Conservation (phyloP, 2,888 invertebrate genomes). For the Phyllotreta striolata region DNA sequence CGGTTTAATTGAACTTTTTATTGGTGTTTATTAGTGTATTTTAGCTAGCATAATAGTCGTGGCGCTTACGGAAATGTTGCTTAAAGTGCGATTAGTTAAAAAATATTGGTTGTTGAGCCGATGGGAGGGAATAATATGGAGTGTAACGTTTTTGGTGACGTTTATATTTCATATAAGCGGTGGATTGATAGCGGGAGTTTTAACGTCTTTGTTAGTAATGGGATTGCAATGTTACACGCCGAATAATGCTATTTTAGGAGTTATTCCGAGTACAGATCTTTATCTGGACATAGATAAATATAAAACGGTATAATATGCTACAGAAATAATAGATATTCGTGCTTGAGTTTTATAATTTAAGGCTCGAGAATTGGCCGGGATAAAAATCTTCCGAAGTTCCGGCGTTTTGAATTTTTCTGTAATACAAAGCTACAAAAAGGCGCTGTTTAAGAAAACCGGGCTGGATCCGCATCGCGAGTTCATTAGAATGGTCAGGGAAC, state of each 20-base stretch:
- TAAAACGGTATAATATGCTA: slow-evolving; percentile 65
- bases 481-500: background rate
- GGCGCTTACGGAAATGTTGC: slow-evolving; percentile 82
- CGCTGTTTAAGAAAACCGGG: background rate
- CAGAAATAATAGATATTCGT: no score
- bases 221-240: slow-evolving; percentile 76
- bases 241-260: slow-evolving; percentile 73
- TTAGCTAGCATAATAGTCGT: slow-evolving; percentile 84
- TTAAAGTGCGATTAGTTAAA: slow-evolving; percentile 75
- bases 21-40: slow-evolving; percentile 69
- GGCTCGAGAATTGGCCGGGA: slow-evolving; percentile 6
- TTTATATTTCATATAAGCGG: slow-evolving; percentile 78
- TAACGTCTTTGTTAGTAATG: slow-evolving; percentile 75
- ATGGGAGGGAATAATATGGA: slow-evolving; percentile 83
- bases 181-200: slow-evolving; percentile 79
- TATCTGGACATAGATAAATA: slow-evolving; percentile 78
- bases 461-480: background rate
- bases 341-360: background rate
- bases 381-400: slow-evolving; percentile 9
- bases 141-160: slow-evolving; percentile 78
- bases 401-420: slow-evolving; percentile 4
- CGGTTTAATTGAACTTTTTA: background rate
- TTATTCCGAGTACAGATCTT: slow-evolving; percentile 76
- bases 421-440: background rate
- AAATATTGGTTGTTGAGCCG: slow-evolving; percentile 80